These are phyloP conservation scores for Caenorhabditis auriculariae DNA, from an alignment of 2,888 invertebrate species.

Conservation along the genomic window DNA sequence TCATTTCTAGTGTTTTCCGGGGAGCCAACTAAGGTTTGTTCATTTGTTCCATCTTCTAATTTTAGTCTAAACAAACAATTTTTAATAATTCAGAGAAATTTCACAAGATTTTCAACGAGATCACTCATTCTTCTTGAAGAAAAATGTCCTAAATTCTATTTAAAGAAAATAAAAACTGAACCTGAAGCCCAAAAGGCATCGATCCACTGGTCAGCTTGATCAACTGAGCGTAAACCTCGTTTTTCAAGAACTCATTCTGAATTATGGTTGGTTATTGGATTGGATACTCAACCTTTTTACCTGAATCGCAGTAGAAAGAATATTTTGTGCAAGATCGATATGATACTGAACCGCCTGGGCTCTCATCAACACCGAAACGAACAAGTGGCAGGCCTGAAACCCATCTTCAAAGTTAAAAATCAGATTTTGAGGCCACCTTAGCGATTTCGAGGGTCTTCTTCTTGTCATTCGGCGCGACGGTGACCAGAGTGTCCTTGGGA, in stretches of 20 bases:
- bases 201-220: slow-evolving; percentile 84
- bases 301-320: slow-evolving; percentile 84
- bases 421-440: slow-evolving; percentile 8
- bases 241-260: slow-evolving; percentile 74
- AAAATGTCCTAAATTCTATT: no score
- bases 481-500: slow-evolving; percentile 49
- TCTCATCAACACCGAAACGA: slow-evolving; percentile 92
- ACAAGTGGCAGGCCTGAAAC: slow-evolving; percentile 84
- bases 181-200: slow-evolving; percentile 38
- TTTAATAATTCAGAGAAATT: not conserved
- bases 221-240: slow-evolving; percentile 87
- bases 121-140: no score
- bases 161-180: no score
- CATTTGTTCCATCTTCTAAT: no score
- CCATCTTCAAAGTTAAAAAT: not conserved
- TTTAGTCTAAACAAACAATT: slow-evolving; percentile 64
- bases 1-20: no score
- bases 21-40: no score
- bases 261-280: not conserved
- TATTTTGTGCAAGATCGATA: slow-evolving; percentile 92
- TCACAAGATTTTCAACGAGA: no score
- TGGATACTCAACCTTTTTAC: not conserved
- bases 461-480: slow-evolving; percentile 37
- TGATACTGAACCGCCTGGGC: slow-evolving; percentile 95
- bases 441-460: slow-evolving; percentile 56